A percentile compares a stretch with the other conserved stretches of the same genome.
phyloP scores from a whole-genome alignment of 23 tunicate genomes.

The Halocynthia roretzi region DNA sequence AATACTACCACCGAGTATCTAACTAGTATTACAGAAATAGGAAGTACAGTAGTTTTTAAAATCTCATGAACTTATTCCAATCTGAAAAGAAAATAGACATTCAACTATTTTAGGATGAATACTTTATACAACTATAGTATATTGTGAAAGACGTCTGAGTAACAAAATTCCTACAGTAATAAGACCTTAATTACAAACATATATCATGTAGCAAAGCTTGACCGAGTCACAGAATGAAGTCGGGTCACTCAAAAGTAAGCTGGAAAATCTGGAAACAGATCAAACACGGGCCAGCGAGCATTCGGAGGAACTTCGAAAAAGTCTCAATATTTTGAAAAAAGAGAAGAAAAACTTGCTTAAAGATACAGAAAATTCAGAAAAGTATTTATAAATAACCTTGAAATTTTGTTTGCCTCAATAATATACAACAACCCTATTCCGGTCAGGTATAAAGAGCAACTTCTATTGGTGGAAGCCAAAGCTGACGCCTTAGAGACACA shows the following conservation, averaged over 20 bases:
- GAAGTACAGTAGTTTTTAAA: no score
- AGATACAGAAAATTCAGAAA: background rate
- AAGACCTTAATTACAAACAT: no score
- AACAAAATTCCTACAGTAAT: no score
- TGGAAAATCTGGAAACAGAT: slow-evolving; percentile 2
- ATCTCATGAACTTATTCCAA: no score
- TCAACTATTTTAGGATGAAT: no score
- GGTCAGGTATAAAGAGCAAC: slow-evolving; percentile 21
- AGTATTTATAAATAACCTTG: background rate
- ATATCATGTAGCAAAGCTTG: background rate
- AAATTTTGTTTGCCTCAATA: background rate
- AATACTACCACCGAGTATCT: no score
- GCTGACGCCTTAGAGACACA: slow-evolving; percentile 24
- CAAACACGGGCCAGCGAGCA: background rate
- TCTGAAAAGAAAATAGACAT: no score
- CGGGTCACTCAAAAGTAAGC: slow-evolving; percentile 18
- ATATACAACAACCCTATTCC: background rate
- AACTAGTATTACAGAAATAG: no score
- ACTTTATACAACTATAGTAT: no score
- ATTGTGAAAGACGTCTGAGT: no score
- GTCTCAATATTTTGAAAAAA: background rate
- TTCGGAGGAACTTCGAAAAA: background rate
- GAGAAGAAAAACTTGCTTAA: background rate
- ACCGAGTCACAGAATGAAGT: slow-evolving; percentile 2
- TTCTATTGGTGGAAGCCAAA: slow-evolving; percentile 19